These are phyloP conservation scores for Anniella stebbinsi DNA, from an alignment of 2,797 vertebrate genomes.

Conservation along the genomic window DNA sequence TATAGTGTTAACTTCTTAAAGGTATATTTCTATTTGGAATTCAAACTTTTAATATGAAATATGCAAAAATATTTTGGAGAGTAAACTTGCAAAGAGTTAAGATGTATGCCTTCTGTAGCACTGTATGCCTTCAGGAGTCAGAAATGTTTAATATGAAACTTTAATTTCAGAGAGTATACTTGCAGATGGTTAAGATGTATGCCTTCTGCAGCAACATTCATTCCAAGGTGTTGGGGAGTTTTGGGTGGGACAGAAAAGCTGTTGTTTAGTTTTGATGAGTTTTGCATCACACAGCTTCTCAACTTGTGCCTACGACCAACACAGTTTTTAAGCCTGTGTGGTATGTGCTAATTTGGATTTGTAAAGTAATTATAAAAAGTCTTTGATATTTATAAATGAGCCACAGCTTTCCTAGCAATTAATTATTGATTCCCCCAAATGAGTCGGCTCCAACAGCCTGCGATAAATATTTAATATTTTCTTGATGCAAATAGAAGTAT, in stretches of 20 bases:
- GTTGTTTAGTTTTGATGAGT: slow-evolving; percentile 55
- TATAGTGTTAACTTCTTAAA: not conserved
- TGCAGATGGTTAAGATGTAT: not conserved
- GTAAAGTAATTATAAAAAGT: slow-evolving; percentile 75
- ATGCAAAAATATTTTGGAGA: slow-evolving; percentile 20
- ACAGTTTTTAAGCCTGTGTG: slow-evolving; percentile 64
- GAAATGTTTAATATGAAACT: not conserved
- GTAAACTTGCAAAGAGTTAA: slow-evolving; percentile 20
- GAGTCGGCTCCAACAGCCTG: slow-evolving; percentile 59
- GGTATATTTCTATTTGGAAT: not conserved
- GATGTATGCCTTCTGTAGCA: accelerated
- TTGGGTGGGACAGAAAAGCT: slow-evolving; percentile 26
- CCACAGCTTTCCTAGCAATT: slow-evolving; percentile 72
- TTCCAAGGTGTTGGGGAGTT: not conserved
- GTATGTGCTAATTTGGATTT: slow-evolving; percentile 70
- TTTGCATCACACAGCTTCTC: slow-evolving; percentile 59
- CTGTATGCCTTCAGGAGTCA: not conserved
- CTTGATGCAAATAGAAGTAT: slow-evolving; percentile 51
- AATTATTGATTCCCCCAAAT: slow-evolving; percentile 78
- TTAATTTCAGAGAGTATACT: slow-evolving; percentile 24
- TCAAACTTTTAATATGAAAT: not conserved
- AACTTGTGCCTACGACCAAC: slow-evolving; percentile 47
- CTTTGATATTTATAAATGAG: slow-evolving; percentile 78
- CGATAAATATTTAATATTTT: slow-evolving; percentile 77
- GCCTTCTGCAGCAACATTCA: accelerated